phyloP scores from a whole-genome alignment of 2,113 vertebrate genomes.

The Oplegnathus fasciatus region DNA sequence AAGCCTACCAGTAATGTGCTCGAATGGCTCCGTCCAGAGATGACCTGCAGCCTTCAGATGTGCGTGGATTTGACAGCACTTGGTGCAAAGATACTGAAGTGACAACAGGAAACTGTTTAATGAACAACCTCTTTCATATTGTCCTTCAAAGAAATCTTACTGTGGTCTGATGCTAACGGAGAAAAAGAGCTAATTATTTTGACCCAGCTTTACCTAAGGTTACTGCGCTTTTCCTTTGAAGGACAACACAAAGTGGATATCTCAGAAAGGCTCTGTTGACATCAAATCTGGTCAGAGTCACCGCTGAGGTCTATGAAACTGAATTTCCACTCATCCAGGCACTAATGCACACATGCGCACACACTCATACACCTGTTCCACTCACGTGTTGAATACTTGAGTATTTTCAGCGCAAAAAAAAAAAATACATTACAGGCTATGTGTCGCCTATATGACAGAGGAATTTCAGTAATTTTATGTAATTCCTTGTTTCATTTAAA shows the following conservation, averaged over 20 bases:
- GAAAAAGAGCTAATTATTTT: not conserved
- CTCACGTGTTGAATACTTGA: not conserved
- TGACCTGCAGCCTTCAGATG: not conserved
- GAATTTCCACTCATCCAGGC: not conserved
- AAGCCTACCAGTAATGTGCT: not conserved
- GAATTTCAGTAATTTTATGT: not conserved
- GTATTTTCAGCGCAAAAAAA: not conserved
- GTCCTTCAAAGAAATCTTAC: not conserved
- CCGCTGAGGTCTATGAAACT: not conserved
- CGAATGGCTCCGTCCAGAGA: not conserved
- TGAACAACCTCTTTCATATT: not conserved
- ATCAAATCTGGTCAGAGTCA: constrained; percentile 9
- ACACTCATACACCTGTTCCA: not conserved
- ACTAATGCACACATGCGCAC: not conserved
- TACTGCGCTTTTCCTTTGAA: not conserved
- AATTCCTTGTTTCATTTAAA: not conserved
- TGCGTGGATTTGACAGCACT: not conserved
- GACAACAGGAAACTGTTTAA: not conserved
- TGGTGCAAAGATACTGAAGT: not conserved
- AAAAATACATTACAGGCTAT: not conserved
- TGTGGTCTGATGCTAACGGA: not conserved
- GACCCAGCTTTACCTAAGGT: not conserved
- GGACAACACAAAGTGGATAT: not conserved
- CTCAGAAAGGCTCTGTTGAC: not conserved
- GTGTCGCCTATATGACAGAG: not conserved